A percentile compares a stretch with the other conserved stretches of the same genome.
Evolutionary conservation across 2,797 vertebrate species (phyloP).

Genomic region (Siniperca undulata): DNA sequence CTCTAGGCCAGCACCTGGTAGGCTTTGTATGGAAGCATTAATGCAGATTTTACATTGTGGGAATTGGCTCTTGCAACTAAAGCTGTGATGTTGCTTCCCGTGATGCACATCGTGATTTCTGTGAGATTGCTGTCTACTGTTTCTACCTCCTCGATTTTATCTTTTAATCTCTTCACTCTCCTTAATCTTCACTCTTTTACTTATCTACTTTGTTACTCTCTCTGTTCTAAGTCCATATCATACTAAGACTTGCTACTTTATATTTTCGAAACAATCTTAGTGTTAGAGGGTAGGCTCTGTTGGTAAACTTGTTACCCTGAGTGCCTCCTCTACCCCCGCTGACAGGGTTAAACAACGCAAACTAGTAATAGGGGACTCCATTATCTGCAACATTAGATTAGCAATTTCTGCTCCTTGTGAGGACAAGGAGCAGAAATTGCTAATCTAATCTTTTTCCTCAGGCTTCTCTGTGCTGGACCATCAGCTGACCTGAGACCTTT

Average conservation of each 20-base stretch:
- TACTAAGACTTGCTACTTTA: too few relatives aligned
- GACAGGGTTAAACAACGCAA: background rate
- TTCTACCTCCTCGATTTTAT: background rate
- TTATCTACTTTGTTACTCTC: too few relatives aligned
- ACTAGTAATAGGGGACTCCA: background rate
- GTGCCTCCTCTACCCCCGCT: too few relatives aligned
- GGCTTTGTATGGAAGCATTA: constrained; percentile 6
- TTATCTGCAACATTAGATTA: background rate
- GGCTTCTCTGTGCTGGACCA: background rate
- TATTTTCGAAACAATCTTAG: too few relatives aligned
- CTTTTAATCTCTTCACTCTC: background rate
- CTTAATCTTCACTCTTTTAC: background rate
- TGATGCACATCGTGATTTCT: background rate
- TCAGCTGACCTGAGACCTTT: background rate
- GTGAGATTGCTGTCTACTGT: background rate
- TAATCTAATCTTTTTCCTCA: background rate
- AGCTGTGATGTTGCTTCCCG: background rate
- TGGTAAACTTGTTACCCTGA: too few relatives aligned
- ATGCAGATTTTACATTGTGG: constrained; percentile 20
- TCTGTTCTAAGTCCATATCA: too few relatives aligned
- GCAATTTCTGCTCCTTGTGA: background rate
- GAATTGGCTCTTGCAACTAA: background rate
- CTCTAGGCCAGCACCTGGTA: constrained; percentile 58
- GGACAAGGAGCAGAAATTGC: too few relatives aligned
- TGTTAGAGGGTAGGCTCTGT: too few relatives aligned